Conservation (phyloP, 2,888 invertebrate genomes). For the Zhengitettix transpicula region DNA sequence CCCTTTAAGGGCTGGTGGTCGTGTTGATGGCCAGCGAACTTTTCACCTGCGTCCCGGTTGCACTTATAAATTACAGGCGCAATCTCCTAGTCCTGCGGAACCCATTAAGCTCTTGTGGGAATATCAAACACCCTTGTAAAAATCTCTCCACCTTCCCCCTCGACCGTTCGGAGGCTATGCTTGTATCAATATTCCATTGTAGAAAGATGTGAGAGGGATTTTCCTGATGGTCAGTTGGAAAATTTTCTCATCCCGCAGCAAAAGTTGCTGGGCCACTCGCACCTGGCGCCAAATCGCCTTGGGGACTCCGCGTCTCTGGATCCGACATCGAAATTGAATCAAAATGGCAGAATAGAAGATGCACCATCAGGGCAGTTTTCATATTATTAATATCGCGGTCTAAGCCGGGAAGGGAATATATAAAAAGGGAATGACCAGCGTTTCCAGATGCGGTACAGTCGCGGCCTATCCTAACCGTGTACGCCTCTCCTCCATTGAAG, state of each 20-base stretch:
- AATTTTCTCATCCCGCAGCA: slow-evolving; percentile 1
- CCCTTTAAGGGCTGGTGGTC: no score
- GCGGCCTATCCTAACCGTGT: no score
- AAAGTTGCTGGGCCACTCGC: slow-evolving; percentile 3
- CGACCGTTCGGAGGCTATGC: not conserved
- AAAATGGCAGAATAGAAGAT: slow-evolving; percentile 10
- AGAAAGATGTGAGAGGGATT: not conserved
- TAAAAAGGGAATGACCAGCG: slow-evolving; percentile 8
- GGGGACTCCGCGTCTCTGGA: slow-evolving; percentile 5
- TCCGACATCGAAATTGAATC: slow-evolving; percentile 10
- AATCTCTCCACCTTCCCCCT: not conserved
- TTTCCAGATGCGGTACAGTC: no score
- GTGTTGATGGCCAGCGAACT: no score
- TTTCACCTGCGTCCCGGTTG: no score
- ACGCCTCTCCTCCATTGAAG: no score
- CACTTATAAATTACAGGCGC: no score
- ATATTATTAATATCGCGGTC: slow-evolving; percentile 11
- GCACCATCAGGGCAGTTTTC: slow-evolving; percentile 8
- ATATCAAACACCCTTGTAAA: slow-evolving; percentile 5
- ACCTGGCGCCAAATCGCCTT: slow-evolving; percentile 10
- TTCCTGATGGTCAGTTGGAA: slow-evolving; percentile 5
- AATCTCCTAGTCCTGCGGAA: not conserved
- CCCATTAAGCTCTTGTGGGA: slow-evolving; percentile 5
- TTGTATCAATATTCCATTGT: slow-evolving; percentile 8
- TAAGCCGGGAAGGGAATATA: slow-evolving; percentile 4